Evolutionary conservation across 2,113 vertebrate species (phyloP).

Genomic region (Megaceryle maxima): DNA sequence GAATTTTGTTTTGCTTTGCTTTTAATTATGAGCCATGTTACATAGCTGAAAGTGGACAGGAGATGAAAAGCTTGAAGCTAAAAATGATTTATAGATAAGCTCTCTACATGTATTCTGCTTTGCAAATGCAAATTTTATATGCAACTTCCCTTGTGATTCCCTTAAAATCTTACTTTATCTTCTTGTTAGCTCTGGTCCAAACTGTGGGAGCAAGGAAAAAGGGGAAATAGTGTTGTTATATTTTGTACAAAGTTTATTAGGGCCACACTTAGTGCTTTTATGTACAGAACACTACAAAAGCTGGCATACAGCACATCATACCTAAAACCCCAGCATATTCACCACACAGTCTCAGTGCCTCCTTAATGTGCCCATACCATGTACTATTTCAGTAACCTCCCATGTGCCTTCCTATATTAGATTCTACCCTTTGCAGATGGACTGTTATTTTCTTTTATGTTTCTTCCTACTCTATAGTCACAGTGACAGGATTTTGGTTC

Average conservation of each 20-base stretch:
- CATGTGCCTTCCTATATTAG: background rate
- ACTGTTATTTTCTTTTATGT: background rate
- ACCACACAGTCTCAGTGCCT: background rate
- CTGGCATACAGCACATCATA: background rate
- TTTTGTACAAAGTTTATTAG: background rate
- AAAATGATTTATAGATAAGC: background rate
- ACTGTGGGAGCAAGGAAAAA: background rate
- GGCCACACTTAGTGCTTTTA: background rate
- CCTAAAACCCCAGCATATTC: background rate
- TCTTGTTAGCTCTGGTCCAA: background rate
- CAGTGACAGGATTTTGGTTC: background rate
- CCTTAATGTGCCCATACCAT: background rate
- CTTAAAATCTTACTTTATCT: background rate
- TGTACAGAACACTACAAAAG: background rate
- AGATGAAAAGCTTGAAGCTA: background rate
- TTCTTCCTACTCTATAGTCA: background rate
- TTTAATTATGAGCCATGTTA: background rate
- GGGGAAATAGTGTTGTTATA: background rate
- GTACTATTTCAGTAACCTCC: background rate
- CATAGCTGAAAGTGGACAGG: background rate
- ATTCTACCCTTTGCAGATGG: background rate
- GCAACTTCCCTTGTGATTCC: background rate
- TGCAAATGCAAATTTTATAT: background rate
- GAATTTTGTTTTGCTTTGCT: background rate
- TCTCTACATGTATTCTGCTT: background rate